Evolutionary conservation across 2,888 invertebrate species (phyloP), one percentile per base, ranked within the genome.

Genomic region (Aspidiotus rigidus): DNA sequence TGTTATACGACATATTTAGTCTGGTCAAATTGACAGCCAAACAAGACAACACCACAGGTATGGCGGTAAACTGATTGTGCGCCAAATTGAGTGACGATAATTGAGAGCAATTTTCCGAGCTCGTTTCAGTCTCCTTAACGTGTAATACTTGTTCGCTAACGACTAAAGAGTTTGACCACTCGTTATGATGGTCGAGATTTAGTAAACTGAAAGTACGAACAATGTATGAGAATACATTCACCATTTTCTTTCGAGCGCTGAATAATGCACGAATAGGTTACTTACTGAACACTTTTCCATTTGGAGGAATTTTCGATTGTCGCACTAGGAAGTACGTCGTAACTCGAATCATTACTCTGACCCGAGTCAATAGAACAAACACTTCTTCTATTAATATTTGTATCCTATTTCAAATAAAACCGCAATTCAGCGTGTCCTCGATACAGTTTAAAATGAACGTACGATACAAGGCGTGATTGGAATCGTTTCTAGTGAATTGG

Each of bases 1-100:
- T 87, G 79, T 98, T 98, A 76, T 92, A 91, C 0, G 94, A 88
- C 83, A 99, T 85, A 77, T 95, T 95, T 15, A 99, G 83, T 54
- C 92, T 81, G 0, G 90, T 88, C 41, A 99, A 82, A 74, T 86
- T 86, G 0, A 93, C 89, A 7, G 93, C 95, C 70, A 93, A 81
- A 77, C 99, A 99, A 2, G 97, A 89, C 54, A 99, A 80, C 60
- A 90, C 89, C 1, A 86, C 84, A 0, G 98, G 98, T 71, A 97
- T 86, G 74, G 86, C 85, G 44, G 87, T 86, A 77, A 98, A 93
- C 74, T 89, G 83, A 81, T 97, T 97, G 79, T 94, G 91, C 0
- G 94, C 88, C 49, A 97, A 81, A 80, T 94, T 95, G 7, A 97
- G 81, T 1, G 88, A 83, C 1, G 86, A 82, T 10, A 93, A 79